Conservation (phyloP, 2,888 invertebrate species). For the Troides aeacus region DNA sequence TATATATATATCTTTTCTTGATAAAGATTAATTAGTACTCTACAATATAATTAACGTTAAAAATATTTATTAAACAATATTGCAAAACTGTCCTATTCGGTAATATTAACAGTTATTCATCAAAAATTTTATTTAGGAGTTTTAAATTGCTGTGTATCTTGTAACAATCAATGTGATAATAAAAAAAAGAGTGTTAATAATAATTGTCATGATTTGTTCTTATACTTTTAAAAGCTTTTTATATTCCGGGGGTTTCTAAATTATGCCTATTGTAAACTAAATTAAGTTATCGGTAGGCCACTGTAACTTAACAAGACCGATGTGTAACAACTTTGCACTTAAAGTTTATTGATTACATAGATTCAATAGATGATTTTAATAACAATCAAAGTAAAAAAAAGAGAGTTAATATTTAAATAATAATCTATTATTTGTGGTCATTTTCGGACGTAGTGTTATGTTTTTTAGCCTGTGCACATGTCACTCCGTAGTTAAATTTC, state of each 20-base stretch:
- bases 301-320: too few relatives aligned
- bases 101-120: neutral
- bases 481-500: neutral
- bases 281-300: too few relatives aligned
- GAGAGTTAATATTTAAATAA: too few relatives aligned
- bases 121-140: too few relatives aligned
- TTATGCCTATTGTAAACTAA: too few relatives aligned
- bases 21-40: neutral
- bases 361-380: too few relatives aligned
- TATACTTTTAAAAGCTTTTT: neutral
- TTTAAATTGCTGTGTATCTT: too few relatives aligned
- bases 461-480: conserved; percentile 8
- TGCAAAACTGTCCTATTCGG: conserved; percentile 11
- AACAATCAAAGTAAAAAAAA: too few relatives aligned
- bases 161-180: too few relatives aligned
- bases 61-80: conserved; percentile 26
- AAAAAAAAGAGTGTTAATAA: neutral
- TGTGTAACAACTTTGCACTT: too few relatives aligned
- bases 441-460: neutral
- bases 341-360: too few relatives aligned
- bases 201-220: conserved; percentile 21
- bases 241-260: too few relatives aligned
- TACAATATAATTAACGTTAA: neutral
- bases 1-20: neutral
- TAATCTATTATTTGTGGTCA: neutral